Base-by-base conservation (phyloP, 2,113 vertebrate species). In the Dunckerocampus dactyliophorus region DNA sequence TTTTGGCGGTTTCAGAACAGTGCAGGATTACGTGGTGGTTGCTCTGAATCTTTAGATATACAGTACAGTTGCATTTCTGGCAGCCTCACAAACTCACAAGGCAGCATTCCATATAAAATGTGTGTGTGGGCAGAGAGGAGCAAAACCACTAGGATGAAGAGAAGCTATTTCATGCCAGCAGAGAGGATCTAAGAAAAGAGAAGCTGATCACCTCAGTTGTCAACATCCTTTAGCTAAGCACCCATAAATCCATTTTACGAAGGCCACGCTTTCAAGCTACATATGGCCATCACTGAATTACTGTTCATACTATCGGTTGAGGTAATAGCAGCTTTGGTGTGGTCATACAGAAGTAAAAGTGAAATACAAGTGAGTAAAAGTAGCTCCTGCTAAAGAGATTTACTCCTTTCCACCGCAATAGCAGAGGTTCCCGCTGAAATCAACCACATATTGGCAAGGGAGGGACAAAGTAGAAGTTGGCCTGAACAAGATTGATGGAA, bases 171-270 rank as follows among this genome's bases (percentile, higher is more conserved):
- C 31, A 55, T 19, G 31, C 34, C 53, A 39, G 34, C 55, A 21
- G 37, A 21, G 39, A 43, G 37, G 55, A 57, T 57, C 37, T 57
- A 8, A 21, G 37, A 21, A 57, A 43, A 57, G 39, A 21, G 37
- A 37, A 43, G 37, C 12, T 15, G 55, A 57, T 57, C 55, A 57
- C 54, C 14, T 42, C 54, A 57, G 37, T 21, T 43, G 55, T 43
- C 37, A 43, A 19, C 55, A 57, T 8, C 55, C 51, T 53, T 53
- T 17, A 53, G 51, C 51, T 53, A 53, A 53, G 51, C 51, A n/a
- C 24, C 51, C 24, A 31, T 34, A 34, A 53, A 53, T 53, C 51
- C 51, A 31, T 31, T 53, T 53, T 34, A 53, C 51, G 31, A 53
- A 53, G 20, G 51, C 24, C 51, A 8, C 2, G 51, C 51, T 53